These are phyloP conservation scores for Plectrocnemia conspersa DNA, from an alignment of 1,140 invertebrate genomes.

Conservation along the genomic window DNA sequence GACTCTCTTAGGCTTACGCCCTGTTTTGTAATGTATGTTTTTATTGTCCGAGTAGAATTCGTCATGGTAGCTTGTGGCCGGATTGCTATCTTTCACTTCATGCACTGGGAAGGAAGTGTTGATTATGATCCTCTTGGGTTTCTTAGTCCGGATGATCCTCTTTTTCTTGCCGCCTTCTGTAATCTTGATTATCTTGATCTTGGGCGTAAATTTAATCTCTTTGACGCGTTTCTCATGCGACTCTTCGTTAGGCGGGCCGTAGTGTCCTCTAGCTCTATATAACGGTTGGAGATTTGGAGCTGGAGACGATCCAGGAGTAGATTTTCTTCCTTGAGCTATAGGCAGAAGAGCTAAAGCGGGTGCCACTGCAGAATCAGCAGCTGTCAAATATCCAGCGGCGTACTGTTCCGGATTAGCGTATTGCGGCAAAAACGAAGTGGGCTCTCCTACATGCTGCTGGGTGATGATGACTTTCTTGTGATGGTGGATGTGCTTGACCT, in stretches of 20 bases:
- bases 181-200: constrained; percentile 45
- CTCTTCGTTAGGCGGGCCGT: constrained; percentile 43
- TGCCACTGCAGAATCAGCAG: not conserved
- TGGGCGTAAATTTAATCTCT: constrained; percentile 37
- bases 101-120: constrained; percentile 19
- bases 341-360: constrained; percentile 20
- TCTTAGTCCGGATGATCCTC: constrained; percentile 39
- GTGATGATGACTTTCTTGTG: constrained; percentile 52
- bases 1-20: constrained; percentile 47
- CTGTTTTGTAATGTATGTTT: constrained; percentile 42
- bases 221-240: constrained; percentile 40
- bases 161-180: constrained; percentile 44
- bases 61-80: constrained; percentile 44
- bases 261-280: constrained; percentile 47
- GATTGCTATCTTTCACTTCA: constrained; percentile 43
- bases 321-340: constrained; percentile 39
- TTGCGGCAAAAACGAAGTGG: constrained; percentile 41
- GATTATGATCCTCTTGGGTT: constrained; percentile 40
- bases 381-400: constrained; percentile 21
- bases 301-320: constrained; percentile 35
- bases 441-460: constrained; percentile 44
- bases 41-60: constrained; percentile 48
- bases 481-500: constrained; percentile 52
- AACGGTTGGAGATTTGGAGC: constrained; percentile 45
- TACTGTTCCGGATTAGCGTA: constrained; percentile 37